Evolutionary conservation across 2,888 invertebrate species (phyloP).

Genomic region (Cephus pulcher): DNA sequence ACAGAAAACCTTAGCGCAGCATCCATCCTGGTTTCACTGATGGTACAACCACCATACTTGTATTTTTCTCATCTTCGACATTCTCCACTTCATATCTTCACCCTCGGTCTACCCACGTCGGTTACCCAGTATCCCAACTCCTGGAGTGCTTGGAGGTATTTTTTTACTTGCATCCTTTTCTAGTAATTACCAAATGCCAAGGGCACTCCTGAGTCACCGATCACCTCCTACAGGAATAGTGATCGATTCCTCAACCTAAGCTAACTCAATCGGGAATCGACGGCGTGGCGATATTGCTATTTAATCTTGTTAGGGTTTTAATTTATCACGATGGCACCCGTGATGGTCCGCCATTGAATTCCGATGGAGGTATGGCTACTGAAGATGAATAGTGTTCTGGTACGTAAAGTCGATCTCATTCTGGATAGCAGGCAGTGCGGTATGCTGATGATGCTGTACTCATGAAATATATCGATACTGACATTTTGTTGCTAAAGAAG

Average conservation of each 20-base stretch:
- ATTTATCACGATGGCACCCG: constrained; percentile 17
- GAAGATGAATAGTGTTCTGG: background rate
- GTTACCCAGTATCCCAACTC: background rate
- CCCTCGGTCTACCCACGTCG: background rate
- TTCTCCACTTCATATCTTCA: background rate
- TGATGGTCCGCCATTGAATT: background rate
- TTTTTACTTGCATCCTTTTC: background rate
- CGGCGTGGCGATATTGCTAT: constrained; percentile 19
- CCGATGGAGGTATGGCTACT: background rate
- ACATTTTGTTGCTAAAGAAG: background rate
- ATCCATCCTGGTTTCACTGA: background rate
- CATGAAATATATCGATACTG: background rate
- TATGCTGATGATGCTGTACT: background rate
- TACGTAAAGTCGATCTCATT: background rate
- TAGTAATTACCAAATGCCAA: constrained; percentile 10
- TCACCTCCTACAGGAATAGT: constrained; percentile 4
- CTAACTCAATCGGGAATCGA: constrained; percentile 20
- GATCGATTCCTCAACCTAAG: constrained; percentile 17
- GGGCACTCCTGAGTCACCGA: constrained; percentile 11
- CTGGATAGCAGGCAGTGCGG: background rate
- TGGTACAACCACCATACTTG: background rate
- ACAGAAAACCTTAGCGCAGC: background rate
- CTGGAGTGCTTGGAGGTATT: background rate
- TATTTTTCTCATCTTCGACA: background rate
- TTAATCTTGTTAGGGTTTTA: constrained; percentile 22